These are phyloP conservation scores for Rhabdophis nuchalis DNA, from an alignment of 2,797 vertebrate species.

Conservation along the genomic window DNA sequence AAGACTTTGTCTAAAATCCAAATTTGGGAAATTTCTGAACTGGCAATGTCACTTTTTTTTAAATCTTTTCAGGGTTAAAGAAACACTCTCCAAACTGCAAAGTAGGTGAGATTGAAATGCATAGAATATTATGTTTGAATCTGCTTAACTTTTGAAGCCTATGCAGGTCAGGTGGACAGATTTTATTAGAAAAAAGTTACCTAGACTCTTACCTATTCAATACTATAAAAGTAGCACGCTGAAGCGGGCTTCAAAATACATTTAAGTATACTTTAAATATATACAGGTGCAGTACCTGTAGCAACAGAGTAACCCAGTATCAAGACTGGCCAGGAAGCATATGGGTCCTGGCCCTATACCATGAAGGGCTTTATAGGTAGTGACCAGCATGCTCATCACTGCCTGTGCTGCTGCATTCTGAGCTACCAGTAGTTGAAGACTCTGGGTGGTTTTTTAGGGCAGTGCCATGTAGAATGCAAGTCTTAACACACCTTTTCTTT, in stretches of 20 bases:
- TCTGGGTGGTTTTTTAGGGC: not conserved
- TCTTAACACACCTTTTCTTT: not conserved
- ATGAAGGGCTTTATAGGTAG: not conserved
- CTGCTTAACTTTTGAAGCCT: not conserved
- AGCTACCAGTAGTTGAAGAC: not conserved
- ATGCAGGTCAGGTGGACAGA: not conserved
- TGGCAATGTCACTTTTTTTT: not conserved
- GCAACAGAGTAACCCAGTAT: not conserved
- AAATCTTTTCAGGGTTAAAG: slow-evolving; percentile 69
- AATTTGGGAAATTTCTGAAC: not conserved
- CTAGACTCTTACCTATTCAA: not conserved
- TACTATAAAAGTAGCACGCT: not conserved
- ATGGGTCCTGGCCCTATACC: not conserved
- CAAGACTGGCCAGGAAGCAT: not conserved
- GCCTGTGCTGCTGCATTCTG: not conserved
- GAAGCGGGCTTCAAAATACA: not conserved
- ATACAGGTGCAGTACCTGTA: not conserved
- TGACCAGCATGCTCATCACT: not conserved
- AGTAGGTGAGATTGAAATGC: slow-evolving; percentile 64
- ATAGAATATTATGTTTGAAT: not conserved
- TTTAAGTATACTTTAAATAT: not conserved
- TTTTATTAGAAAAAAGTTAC: not conserved
- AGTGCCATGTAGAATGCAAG: not conserved
- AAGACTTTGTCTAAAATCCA: not conserved
- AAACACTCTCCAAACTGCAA: slow-evolving; percentile 70